Evolutionary conservation across 2,113 vertebrate species (phyloP).

Genomic region (Pan troglodytes): NHGRI_mPanTro3-v2.1_pri NC_072414.2:73853501-73854000

Average conservation of each 20-base stretch:
- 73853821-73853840: background rate
- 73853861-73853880: background rate
- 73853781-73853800: background rate
- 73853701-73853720: background rate
- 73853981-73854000: background rate
- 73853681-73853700: too few relatives aligned
- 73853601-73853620: background rate
- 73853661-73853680: background rate
- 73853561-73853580: too few relatives aligned
- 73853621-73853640: background rate
- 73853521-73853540: background rate
- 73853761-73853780: background rate
- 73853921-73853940: background rate
- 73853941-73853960: background rate
- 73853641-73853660: too few relatives aligned
- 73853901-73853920: background rate
- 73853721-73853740: background rate
- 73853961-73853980: background rate
- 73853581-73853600: background rate
- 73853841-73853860: fast-evolving
- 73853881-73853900: background rate
- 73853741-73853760: background rate
- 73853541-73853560: background rate
- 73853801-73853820: background rate
- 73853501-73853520: background rate